These are phyloP conservation scores for Drosophila sturtevanti DNA, from an alignment of 1,140 invertebrate genomes.

Conservation along the genomic window DNA sequence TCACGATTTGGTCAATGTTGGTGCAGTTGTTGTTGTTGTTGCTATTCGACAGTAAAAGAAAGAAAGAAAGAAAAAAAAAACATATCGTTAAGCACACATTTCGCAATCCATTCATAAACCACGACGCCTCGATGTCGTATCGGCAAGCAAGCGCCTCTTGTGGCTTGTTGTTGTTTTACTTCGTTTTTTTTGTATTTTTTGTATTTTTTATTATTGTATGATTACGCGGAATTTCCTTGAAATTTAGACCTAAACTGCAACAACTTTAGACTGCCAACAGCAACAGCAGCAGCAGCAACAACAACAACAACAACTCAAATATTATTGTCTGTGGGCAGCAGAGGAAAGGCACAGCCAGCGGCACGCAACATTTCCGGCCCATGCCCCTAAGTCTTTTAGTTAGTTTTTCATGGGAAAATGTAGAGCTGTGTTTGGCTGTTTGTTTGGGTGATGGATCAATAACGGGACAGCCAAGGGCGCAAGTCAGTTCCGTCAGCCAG, in stretches of 20 bases:
- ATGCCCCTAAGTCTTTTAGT: background rate
- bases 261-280: conserved; percentile 12
- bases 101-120: conserved; percentile 17
- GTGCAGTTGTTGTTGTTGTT: background rate
- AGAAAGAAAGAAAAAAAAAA: background rate
- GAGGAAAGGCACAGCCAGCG: conserved; percentile 14
- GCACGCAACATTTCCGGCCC: conserved; percentile 40
- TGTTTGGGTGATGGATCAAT: conserved; percentile 54
- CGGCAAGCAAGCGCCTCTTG: conserved; percentile 2
- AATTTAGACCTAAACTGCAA: conserved; percentile 19
- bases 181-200: background rate
- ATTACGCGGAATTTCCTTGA: conserved; percentile 37
- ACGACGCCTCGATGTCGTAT: conserved; percentile 21
- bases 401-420: conserved; percentile 59
- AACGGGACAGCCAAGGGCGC: conserved; percentile 60
- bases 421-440: background rate
- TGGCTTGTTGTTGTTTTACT: background rate
- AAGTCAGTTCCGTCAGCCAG: conserved; percentile 26
- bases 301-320: conserved; percentile 47
- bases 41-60: background rate
- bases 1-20: background rate
- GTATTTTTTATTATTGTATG: conserved; percentile 25
- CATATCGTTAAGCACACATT: conserved; percentile 12
- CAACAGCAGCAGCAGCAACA: conserved; percentile 1
- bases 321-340: conserved; percentile 70